Evolutionary conservation across 2,113 vertebrate genomes (phyloP).

Genomic region (Chionomys nivalis): DNA sequence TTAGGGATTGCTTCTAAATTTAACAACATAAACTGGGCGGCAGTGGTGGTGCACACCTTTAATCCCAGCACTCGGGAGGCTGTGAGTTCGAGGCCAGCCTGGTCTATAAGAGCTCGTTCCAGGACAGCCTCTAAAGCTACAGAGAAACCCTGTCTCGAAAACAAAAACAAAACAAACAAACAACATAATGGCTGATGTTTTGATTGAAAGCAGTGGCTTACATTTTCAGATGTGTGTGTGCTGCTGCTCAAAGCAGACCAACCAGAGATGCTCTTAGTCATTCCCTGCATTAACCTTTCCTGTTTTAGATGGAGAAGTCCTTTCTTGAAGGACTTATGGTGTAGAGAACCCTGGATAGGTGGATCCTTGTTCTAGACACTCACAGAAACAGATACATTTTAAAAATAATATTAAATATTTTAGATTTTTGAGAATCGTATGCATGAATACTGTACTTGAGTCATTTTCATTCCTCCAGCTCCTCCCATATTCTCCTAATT

Average conservation of each 20-base stretch:
- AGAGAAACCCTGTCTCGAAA: too few relatives aligned
- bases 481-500: background rate
- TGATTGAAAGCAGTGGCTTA: conserved; percentile 25
- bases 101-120: too few relatives aligned
- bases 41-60: too few relatives aligned
- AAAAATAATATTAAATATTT: background rate
- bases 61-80: too few relatives aligned
- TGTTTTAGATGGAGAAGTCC: background rate
- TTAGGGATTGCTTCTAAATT: conserved; percentile 13
- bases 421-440: background rate
- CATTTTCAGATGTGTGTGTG: background rate
- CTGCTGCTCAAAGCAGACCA: background rate
- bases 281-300: background rate
- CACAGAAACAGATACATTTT: background rate
- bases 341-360: background rate
- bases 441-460: background rate
- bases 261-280: background rate
- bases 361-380: background rate
- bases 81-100: too few relatives aligned
- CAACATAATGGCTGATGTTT: background rate
- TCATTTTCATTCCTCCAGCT: background rate
- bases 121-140: too few relatives aligned
- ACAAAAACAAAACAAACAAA: too few relatives aligned
- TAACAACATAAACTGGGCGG: background rate
- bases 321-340: background rate